Conservation (phyloP, 2,888 invertebrate species). For the Diaprepes abbreviatus region DNA sequence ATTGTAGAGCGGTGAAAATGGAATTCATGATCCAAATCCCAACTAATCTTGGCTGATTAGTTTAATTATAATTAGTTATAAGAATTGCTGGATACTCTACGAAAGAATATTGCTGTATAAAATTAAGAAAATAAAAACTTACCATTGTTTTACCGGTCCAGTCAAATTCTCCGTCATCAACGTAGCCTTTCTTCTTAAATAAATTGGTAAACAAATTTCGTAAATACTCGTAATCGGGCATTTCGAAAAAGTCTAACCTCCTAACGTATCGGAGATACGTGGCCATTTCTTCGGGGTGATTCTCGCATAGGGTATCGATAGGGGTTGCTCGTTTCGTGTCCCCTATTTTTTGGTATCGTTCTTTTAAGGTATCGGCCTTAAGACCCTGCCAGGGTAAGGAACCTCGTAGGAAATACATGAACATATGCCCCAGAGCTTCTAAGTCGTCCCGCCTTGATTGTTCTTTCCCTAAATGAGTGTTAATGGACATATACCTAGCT, state of each 20-base stretch:
- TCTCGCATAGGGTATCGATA: slow-evolving; percentile 92
- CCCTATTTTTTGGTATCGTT: slow-evolving; percentile 99
- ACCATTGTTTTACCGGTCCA: slow-evolving; percentile 87
- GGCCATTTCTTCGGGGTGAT: slow-evolving; percentile 96
- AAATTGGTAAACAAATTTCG: slow-evolving; percentile 94
- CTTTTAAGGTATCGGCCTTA: slow-evolving; percentile 98
- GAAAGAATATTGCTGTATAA: neutral
- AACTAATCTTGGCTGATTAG: too few relatives aligned
- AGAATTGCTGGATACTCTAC: neutral
- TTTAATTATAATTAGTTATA: too few relatives aligned
- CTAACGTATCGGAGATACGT: slow-evolving; percentile 97
- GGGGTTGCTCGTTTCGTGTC: slow-evolving; percentile 99
- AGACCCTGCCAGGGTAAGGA: slow-evolving; percentile 99
- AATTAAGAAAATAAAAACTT: slow-evolving; percentile 51
- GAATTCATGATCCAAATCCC: too few relatives aligned
- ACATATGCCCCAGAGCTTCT: slow-evolving; percentile 99
- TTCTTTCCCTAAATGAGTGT: slow-evolving; percentile 99
- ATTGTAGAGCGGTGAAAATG: too few relatives aligned
- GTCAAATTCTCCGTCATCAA: slow-evolving; percentile 93
- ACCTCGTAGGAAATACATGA: slow-evolving; percentile 99
- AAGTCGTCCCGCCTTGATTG: slow-evolving; percentile 99
- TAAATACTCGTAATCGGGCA: slow-evolving; percentile 99
- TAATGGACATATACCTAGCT: slow-evolving; percentile 99
- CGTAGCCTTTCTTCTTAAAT: slow-evolving; percentile 88
- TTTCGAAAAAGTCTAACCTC: slow-evolving; percentile 99